A percentile compares a stretch with the other conserved stretches of the same genome.
Conservation (phyloP, 2,113 vertebrate species). For the Pedetes capensis region DNA sequence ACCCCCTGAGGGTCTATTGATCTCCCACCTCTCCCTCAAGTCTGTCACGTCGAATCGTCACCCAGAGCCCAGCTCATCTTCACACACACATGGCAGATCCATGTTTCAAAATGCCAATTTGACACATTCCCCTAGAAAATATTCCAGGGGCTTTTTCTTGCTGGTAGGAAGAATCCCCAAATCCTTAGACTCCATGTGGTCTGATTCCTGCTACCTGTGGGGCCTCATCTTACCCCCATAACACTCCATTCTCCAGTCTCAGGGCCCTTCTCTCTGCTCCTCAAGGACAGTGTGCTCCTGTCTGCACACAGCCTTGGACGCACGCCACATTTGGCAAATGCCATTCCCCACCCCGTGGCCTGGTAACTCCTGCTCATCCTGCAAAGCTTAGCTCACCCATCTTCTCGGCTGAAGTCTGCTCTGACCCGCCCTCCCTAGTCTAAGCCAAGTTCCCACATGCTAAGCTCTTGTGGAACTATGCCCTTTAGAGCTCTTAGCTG, state of each 20-base stretch:
- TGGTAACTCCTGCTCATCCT: not conserved
- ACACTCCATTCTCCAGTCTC: not conserved
- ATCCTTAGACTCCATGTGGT: no score
- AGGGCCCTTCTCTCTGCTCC: not conserved
- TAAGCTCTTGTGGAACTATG: not conserved
- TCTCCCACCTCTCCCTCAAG: not conserved
- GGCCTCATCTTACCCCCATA: not conserved
- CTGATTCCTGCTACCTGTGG: not conserved
- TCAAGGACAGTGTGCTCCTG: not conserved
- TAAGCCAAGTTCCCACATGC: not conserved
- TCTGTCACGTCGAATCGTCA: no score
- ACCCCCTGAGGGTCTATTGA: not conserved
- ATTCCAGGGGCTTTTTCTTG: not conserved
- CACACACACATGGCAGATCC: not conserved
- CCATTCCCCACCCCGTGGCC: not conserved
- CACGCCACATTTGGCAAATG: no score
- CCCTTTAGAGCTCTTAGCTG: not conserved
- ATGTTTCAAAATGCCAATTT: conserved; percentile 13
- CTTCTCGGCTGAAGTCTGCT: not conserved
- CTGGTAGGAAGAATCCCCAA: not conserved
- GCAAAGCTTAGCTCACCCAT: not conserved
- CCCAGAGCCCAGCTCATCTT: not conserved
- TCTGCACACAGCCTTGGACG: not conserved
- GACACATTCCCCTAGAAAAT: not conserved
- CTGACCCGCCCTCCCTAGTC: not conserved